Percentiles rank a stretch among this genome's conserved stretches.
phyloP scores from a whole-genome alignment of 2,888 invertebrate species.

The Aphodius sticticus region DNA sequence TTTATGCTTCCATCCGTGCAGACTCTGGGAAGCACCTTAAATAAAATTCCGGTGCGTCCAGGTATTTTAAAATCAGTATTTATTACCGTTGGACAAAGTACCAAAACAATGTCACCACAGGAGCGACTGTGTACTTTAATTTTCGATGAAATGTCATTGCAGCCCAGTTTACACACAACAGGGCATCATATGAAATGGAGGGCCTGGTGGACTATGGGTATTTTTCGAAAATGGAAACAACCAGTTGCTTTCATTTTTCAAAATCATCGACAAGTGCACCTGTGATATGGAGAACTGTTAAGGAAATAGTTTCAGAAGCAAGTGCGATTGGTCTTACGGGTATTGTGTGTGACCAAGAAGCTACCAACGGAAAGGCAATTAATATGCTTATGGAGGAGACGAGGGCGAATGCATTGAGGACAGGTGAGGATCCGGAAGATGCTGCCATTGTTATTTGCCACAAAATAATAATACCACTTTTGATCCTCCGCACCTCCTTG shows the following conservation, averaged over 20 bases:
- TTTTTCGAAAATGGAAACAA: conserved; percentile 37
- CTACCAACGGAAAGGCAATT: conserved; percentile 19
- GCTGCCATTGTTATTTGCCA: background rate
- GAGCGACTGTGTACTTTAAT: conserved; percentile 32
- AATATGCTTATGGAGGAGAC: conserved; percentile 24
- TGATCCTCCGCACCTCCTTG: conserved; percentile 36
- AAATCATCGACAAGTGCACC: conserved; percentile 18
- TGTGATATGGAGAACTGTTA: conserved; percentile 38
- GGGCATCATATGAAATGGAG: conserved; percentile 26
- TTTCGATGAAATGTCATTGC: conserved; percentile 41
- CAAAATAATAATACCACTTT: conserved; percentile 16
- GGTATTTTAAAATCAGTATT: conserved; percentile 37
- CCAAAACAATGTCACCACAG: conserved; percentile 25
- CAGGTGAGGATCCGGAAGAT: background rate
- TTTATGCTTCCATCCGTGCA: conserved; percentile 40
- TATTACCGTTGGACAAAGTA: conserved; percentile 33
- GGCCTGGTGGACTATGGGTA: conserved; percentile 32
- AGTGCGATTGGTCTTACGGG: conserved; percentile 29
- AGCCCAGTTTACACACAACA: conserved; percentile 36
- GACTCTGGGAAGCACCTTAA: conserved; percentile 36
- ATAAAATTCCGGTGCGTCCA: conserved; percentile 38
- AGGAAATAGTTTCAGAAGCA: conserved; percentile 38
- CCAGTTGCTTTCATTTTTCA: conserved; percentile 36
- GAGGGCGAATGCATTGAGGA: background rate
- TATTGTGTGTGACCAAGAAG: conserved; percentile 23